Conservation (phyloP, 2,888 invertebrate genomes). For the Drosophila affinis region DNA sequence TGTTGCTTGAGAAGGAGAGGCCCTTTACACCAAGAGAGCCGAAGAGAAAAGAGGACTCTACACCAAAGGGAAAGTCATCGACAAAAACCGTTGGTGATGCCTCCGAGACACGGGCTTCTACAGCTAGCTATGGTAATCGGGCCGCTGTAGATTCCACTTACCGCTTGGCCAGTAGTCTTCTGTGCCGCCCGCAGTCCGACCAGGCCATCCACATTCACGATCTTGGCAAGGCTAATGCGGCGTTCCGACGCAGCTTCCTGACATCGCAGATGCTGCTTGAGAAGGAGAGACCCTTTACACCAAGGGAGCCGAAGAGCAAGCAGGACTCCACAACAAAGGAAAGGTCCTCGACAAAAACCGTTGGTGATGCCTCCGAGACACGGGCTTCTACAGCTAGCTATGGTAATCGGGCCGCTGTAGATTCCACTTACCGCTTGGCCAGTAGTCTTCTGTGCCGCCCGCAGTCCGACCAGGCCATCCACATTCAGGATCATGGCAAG, state of each 20-base stretch:
- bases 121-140: no score
- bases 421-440: not conserved
- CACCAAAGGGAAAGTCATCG: not conserved
- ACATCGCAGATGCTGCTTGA: constrained; percentile 25
- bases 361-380: no score
- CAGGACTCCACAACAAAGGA: no score
- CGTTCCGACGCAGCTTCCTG: constrained; percentile 61
- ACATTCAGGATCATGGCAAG: constrained; percentile 53
- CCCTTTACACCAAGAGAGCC: no score
- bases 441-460: not conserved
- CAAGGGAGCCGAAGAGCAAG: not conserved
- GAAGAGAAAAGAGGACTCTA: no score
- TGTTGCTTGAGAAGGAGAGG: not conserved
- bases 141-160: no score
- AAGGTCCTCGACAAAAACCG: no score
- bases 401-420: no score
- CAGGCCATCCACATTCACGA: constrained; percentile 35
- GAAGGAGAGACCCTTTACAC: no score
- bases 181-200: not conserved
- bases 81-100: no score
- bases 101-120: no score
- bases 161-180: not conserved
- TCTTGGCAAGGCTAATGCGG: constrained; percentile 45
- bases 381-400: no score
- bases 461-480: not conserved